Conservation (phyloP, 2,113 vertebrate genomes). For the Datnioides undecimradiatus region DNA sequence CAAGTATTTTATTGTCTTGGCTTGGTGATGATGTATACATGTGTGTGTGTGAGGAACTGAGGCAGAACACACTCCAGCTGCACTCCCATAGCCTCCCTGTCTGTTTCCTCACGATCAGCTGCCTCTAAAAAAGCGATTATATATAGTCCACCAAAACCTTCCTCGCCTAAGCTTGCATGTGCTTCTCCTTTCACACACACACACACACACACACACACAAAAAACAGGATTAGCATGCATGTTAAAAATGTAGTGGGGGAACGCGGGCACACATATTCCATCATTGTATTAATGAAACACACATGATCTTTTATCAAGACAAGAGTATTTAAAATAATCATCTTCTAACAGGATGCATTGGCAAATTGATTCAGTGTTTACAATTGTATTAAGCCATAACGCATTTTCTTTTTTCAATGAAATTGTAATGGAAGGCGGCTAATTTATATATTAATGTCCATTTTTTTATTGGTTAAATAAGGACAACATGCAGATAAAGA, state of each 20-base stretch:
- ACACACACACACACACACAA: conserved; percentile 4
- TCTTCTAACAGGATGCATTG: conserved; percentile 18
- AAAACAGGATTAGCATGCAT: conserved; percentile 71
- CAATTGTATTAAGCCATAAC: neutral
- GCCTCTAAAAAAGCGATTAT: conserved; percentile 61
- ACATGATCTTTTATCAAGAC: conserved; percentile 51
- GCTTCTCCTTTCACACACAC: conserved; percentile 25
- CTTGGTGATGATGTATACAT: neutral
- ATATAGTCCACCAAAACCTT: conserved; percentile 41
- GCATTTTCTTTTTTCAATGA: conserved; percentile 5
- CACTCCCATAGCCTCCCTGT: conserved; percentile 37
- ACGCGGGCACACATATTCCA: neutral
- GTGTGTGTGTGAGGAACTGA: conserved; percentile 1
- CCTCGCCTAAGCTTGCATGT: conserved; percentile 44
- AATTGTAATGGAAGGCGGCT: neutral
- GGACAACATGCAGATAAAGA: neutral
- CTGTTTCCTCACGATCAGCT: conserved; percentile 48
- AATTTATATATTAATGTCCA: neutral
- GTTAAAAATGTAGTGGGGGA: conserved; percentile 36
- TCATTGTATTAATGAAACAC: conserved; percentile 46
- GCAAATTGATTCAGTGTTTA: conserved; percentile 31
- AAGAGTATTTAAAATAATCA: conserved; percentile 31
- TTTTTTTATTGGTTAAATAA: conserved; percentile 6
- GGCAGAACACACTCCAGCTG: conserved; percentile 39
- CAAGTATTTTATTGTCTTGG: neutral